These are phyloP conservation scores for Nylanderia fulva DNA, from an alignment of 1,140 invertebrate genomes.

Conservation along the genomic window DNA sequence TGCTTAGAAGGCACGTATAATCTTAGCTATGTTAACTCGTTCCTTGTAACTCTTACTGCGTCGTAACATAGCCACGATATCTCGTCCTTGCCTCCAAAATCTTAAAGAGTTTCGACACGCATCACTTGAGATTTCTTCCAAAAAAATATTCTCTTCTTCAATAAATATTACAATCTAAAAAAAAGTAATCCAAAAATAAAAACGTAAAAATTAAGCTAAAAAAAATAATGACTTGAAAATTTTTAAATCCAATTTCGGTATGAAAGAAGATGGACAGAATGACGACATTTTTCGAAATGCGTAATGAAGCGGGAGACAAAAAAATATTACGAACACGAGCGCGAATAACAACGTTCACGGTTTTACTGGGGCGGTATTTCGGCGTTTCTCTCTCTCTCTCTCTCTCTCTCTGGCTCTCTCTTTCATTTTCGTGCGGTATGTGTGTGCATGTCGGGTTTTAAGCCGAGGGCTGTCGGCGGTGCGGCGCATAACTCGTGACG, in stretches of 20 bases:
- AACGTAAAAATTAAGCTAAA: too few relatives aligned
- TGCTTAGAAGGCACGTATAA: slow-evolving; percentile 17
- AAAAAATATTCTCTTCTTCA: too few relatives aligned
- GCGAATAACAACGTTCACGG: not conserved
- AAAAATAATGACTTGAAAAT: too few relatives aligned
- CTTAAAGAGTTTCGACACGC: not conserved
- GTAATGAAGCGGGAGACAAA: not conserved
- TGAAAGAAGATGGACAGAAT: too few relatives aligned
- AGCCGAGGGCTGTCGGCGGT: slow-evolving; percentile 50
- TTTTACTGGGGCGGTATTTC: slow-evolving; percentile 25
- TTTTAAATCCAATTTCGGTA: not conserved
- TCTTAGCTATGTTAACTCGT: slow-evolving; percentile 39
- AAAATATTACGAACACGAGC: not conserved
- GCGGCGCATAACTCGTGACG: slow-evolving; percentile 63
- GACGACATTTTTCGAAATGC: not conserved
- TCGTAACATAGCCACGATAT: slow-evolving; percentile 13
- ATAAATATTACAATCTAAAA: too few relatives aligned
- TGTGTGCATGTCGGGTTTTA: slow-evolving; percentile 36
- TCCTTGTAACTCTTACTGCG: not conserved
- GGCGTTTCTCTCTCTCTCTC: not conserved
- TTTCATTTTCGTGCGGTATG: not conserved
- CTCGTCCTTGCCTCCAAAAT: slow-evolving; percentile 19
- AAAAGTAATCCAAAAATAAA: too few relatives aligned
- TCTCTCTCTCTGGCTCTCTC: slow-evolving; percentile 2
- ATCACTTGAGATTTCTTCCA: not conserved